phyloP scores from a whole-genome alignment of 1,140 invertebrate genomes.

The Ostrea edulis region DNA sequence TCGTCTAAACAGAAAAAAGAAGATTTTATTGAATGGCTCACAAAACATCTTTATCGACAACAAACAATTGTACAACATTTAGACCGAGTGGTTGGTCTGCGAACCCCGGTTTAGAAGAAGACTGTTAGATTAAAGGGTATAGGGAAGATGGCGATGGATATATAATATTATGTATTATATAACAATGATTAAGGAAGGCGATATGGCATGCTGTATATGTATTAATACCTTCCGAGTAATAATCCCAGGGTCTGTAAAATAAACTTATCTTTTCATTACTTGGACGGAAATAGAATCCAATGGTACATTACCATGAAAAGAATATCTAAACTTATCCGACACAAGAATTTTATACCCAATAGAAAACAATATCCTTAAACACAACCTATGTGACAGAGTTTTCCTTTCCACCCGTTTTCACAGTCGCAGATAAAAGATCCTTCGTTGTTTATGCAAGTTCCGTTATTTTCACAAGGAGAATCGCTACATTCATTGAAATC shows the following conservation, averaged over 20 bases:
- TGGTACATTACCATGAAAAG: not conserved
- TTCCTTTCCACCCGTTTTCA: conserved; percentile 33
- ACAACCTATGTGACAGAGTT: conserved; percentile 47
- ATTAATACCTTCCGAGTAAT: conserved; percentile 7
- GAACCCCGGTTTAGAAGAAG: not conserved
- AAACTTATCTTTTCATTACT: conserved; percentile 42
- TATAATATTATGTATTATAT: not conserved
- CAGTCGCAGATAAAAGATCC: conserved; percentile 42
- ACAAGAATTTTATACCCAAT: not conserved
- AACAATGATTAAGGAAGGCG: not conserved
- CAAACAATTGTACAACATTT: not conserved
- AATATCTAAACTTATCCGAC: not conserved
- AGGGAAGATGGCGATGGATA: not conserved
- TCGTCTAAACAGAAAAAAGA: conserved; percentile 27
- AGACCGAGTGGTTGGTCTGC: not conserved
- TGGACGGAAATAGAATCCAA: not conserved
- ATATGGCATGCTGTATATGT: not conserved
- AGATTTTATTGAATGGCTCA: not conserved
- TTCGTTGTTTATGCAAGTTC: conserved; percentile 48
- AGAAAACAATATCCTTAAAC: not conserved
- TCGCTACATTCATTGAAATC: conserved; percentile 54
- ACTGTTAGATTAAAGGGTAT: not conserved
- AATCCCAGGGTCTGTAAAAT: not conserved
- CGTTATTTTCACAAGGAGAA: conserved; percentile 47
- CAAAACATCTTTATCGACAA: not conserved